Evolutionary conservation across 2,113 vertebrate species (phyloP).

Genomic region (Elgaria multicarinata): DNA sequence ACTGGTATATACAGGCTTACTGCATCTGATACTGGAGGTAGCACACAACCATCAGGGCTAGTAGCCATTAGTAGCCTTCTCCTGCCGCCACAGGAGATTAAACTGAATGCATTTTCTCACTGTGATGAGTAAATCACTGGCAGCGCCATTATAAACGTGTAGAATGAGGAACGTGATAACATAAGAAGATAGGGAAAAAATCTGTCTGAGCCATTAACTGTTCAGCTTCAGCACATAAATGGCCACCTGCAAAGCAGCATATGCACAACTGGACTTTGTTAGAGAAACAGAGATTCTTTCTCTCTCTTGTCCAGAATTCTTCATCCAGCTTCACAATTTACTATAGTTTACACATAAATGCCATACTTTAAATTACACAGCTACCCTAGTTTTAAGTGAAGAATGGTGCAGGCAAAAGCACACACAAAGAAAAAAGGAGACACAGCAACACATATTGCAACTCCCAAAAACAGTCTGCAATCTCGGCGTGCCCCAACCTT

Average conservation of each 20-base stretch:
- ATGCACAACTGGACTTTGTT: constrained; percentile 65
- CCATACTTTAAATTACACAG: constrained; percentile 45
- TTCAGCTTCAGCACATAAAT: constrained; percentile 52
- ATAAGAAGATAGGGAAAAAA: constrained; percentile 58
- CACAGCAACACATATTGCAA: not conserved
- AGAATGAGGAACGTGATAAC: constrained; percentile 29
- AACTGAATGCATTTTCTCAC: not conserved
- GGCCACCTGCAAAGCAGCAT: constrained; percentile 62
- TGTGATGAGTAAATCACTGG: not conserved
- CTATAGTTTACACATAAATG: constrained; percentile 57
- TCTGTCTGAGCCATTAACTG: constrained; percentile 56
- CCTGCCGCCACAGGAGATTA: too few relatives aligned
- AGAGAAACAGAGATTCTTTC: constrained; percentile 49
- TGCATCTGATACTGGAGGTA: too few relatives aligned
- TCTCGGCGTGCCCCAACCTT: not conserved
- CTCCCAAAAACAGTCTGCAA: not conserved
- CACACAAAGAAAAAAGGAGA: not conserved
- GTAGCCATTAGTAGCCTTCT: too few relatives aligned
- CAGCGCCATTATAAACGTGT: constrained; percentile 30
- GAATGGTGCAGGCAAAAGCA: constrained; percentile 20
- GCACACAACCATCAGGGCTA: too few relatives aligned
- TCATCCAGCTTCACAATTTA: constrained; percentile 47
- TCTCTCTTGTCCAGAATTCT: constrained; percentile 26
- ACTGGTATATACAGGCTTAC: too few relatives aligned
- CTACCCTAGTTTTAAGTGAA: constrained; percentile 5